Evolutionary conservation across 2,888 invertebrate genomes (phyloP).

Genomic region (Agrochola circellaris): DNA sequence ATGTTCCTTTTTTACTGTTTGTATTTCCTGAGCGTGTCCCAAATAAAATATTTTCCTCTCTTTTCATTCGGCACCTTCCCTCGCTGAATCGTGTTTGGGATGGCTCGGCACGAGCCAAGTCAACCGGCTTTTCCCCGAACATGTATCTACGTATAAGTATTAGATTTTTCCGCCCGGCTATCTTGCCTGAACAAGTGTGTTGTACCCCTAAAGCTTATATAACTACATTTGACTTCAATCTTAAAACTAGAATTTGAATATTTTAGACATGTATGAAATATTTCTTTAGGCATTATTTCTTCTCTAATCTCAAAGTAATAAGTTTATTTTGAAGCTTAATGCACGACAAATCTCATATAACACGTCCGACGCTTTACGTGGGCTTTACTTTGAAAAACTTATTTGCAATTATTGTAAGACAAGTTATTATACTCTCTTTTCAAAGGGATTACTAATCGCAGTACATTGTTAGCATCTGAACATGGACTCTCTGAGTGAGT

Average conservation of each 20-base stretch:
- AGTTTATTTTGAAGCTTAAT: slow-evolving; percentile 22
- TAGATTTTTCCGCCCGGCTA: background rate
- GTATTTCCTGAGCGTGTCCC: too few relatives aligned
- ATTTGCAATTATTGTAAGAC: background rate
- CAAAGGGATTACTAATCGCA: slow-evolving; percentile 2
- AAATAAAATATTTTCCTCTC: too few relatives aligned
- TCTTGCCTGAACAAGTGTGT: background rate
- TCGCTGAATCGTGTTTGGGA: background rate
- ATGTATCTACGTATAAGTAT: background rate
- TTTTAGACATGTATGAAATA: too few relatives aligned
- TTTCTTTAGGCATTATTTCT: slow-evolving; percentile 8
- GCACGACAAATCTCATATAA: slow-evolving; percentile 11
- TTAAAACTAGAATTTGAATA: too few relatives aligned
- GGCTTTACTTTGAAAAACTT: slow-evolving; percentile 13
- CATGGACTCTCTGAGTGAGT: background rate
- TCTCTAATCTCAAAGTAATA: slow-evolving; percentile 36
- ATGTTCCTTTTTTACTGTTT: too few relatives aligned
- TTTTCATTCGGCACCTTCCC: background rate
- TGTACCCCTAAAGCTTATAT: background rate
- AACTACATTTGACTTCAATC: too few relatives aligned
- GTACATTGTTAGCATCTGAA: background rate
- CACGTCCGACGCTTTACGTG: background rate
- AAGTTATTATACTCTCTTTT: background rate
- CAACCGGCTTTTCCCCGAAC: background rate
- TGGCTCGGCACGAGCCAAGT: background rate